Base-by-base conservation (phyloP, 1,140 invertebrate genomes). In the Zaprionus tsacasi region DNA sequence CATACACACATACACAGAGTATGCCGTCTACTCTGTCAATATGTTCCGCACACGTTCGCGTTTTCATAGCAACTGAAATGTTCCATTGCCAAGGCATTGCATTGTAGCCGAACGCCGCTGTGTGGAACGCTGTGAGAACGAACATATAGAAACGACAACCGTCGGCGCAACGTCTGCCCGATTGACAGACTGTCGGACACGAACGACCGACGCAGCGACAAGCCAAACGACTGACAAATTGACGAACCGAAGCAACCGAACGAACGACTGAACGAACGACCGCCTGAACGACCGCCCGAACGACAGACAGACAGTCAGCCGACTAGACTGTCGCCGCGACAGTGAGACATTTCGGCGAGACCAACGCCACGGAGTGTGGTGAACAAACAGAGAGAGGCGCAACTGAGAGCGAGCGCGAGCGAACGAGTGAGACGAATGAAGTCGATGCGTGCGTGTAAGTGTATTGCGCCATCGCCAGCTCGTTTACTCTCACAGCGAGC, bases 21-120 rank as follows among this genome's bases (percentile, higher is more conserved):
- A 2, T 2, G 21, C 21, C 10, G 3, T 21, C 12, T 30, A 4
- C 27, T 30, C 3, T 6, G 1, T 4, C 27, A 30, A 30, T 8
- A 50, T n/a, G 45, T 57, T 64, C 64, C 48, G 38, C 11, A 63
- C 45, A 55, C 74, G 60, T 76, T 72, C 25, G 35, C 73, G 73
- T 68, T 64, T 72, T 36, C 36, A 50, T 57, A 72, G 35, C 69
- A 76, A 79, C 73, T 77, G 60, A 79, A 79, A 40, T 35, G 77
- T 79, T 79, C 68, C 74, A 77, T 73, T 77, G 73, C 74, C 74
- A 69, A 65, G 70, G 55, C 65, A 55, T 79, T 68, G 48, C 77
- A 36, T 60, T 76, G 52, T 69, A 27, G 59, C 56, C 43, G 48
- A 21, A 1, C 21, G 21, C 30, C 30, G 5, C 5, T 33, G 15